Conservation (phyloP, 2,113 vertebrate species). For the Chamaea fasciata region DNA sequence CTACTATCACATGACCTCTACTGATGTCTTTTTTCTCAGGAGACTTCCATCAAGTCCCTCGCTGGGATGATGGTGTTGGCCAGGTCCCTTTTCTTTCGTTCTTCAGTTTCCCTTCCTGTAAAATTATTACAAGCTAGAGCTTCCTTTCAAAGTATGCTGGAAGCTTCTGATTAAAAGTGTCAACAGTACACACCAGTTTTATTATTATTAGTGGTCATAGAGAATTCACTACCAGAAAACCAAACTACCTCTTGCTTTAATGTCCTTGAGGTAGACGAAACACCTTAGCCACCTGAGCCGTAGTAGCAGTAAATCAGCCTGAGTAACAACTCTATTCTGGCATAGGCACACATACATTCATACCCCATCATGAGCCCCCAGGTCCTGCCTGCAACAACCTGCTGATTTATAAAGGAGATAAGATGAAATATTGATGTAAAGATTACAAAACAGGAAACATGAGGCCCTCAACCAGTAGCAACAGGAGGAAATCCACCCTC, state of each 20-base stretch:
- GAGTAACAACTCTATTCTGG: background rate
- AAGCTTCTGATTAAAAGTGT: background rate
- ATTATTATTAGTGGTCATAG: background rate
- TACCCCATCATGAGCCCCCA: background rate
- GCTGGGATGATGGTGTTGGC: background rate
- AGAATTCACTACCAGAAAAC: background rate
- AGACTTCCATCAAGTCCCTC: background rate
- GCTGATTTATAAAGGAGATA: constrained; percentile 50
- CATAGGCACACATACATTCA: background rate
- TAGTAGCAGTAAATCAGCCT: background rate
- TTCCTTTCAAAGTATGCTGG: background rate
- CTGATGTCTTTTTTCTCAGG: background rate
- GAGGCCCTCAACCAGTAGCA: constrained; percentile 29
- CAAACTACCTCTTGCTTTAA: background rate
- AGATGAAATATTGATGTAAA: constrained; percentile 38
- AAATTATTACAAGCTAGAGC: background rate
- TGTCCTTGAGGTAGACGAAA: background rate
- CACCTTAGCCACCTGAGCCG: background rate
- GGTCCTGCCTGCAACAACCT: constrained; percentile 5
- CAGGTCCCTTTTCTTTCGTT: background rate
- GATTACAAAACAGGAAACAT: constrained; percentile 72
- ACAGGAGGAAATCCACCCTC: constrained; percentile 57
- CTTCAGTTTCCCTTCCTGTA: background rate
- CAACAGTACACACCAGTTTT: background rate
- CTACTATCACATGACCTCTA: background rate